Base-by-base conservation (phyloP, 2,888 invertebrate genomes). In the Andrena camellia region DNA sequence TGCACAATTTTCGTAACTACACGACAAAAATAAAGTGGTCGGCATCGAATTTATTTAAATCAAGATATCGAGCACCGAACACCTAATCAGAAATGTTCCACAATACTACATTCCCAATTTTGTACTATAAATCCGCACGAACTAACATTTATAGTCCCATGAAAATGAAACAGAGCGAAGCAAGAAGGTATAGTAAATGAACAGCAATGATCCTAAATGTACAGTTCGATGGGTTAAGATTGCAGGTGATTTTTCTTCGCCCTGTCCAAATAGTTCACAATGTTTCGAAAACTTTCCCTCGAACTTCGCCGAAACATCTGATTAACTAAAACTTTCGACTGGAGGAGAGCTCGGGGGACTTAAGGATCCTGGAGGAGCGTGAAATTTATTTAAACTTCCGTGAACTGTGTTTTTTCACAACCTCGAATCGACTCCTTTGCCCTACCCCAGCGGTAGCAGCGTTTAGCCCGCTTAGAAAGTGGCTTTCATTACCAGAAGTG, bases 401-500 rank as follows among this genome's bases (percentile, higher is more conserved):
- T 10, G 26, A 52, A 48, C n/a, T 4, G 5, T 4, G 26, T 50
- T 60, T 73, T 60, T 50, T 33, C 57, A 26, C 42, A 42, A 20
- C 6, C 10, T 29, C 48, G 69, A 10, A 60, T 70, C 26, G 57
- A n/a, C 13, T 17, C 1, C 0, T 60, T 62, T 33, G 17, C 48
- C 54, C 23, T 26, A 17, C 2, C 6, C 13, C 26, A 48, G 42
- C 42, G 42, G 4, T 4, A 42, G 42, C 42, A 54, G 63, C 29
- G 63, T 54, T 54, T 66, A 35, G 2, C 33, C 67, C 7, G 59
- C 68, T 29, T 73, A 50, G 79, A 63, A 71, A 79, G 67, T 59
- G 75, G 62, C 50, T 59, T 64, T 79, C 79, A 74, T 84, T 84
- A 84, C 62, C 50, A 57, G 20, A 76, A 73, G 64, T 64, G 79